Evolutionary conservation across 1,140 invertebrate species (phyloP).

Genomic region (Heliconius congener): DNA sequence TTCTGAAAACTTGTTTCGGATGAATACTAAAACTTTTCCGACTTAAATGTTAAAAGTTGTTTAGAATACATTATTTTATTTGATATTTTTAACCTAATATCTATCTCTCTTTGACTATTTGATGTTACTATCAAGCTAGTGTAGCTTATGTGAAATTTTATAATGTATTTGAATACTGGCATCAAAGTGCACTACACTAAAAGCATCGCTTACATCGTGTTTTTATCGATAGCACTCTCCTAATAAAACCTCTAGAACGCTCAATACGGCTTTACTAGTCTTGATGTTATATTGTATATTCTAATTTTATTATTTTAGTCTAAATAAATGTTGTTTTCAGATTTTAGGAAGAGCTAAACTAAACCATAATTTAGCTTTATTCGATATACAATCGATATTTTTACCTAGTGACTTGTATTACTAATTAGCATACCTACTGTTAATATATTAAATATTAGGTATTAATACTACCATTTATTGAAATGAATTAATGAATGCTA

Average conservation of each 20-base stretch:
- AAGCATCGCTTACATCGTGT: conserved; percentile 42
- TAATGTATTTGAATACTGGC: conserved; percentile 56
- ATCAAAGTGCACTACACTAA: conserved; percentile 49
- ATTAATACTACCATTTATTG: no score
- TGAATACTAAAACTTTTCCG: neutral
- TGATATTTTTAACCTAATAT: neutral
- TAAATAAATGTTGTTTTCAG: no score
- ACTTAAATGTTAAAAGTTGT: no score
- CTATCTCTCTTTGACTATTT: conserved; percentile 16
- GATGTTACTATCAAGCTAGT: conserved; percentile 3
- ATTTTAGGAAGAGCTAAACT: no score
- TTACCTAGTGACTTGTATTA: no score
- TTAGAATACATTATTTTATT: neutral
- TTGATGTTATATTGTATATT: neutral
- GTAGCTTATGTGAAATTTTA: conserved; percentile 24
- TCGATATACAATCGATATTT: no score
- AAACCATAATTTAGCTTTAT: no score
- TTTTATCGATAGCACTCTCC: conserved; percentile 44
- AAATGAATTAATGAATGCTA: no score
- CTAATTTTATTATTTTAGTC: neutral
- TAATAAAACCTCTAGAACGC: conserved; percentile 26
- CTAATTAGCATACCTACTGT: no score
- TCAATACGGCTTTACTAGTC: conserved; percentile 6
- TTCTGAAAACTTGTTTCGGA: no score
- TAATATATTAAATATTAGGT: neutral